Evolutionary conservation across 2,113 vertebrate genomes (phyloP), one percentile per base, ranked within the genome.

Genomic region (Pithys albifrons): DNA sequence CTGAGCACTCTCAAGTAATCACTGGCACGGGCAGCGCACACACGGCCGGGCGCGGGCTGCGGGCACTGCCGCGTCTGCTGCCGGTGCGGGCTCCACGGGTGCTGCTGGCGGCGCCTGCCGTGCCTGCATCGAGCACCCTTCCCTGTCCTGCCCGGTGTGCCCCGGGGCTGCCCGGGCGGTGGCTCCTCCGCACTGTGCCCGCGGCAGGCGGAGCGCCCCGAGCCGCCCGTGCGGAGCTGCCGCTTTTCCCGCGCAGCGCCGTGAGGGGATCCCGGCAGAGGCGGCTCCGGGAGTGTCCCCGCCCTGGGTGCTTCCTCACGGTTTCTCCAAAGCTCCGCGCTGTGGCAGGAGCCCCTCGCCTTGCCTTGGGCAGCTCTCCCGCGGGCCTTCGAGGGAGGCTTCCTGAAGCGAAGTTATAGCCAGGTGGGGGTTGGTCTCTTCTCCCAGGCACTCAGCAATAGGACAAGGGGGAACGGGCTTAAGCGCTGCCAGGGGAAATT

Each of bases 251-350:
- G 70, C 20, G 41, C 13, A 16, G 52, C 6, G 23, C 39, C 8
- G 7, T 73, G 92, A 61, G 78, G 83, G 1, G 62, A 39, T 55
- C 24, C 20, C 11, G 51, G 18, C n/a, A 14, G 28, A 6, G 62
- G 41, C n/a, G 16, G 48, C 16, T 2, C 11, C n/a, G 9, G 75
- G 45, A 29, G 39, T 19, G 41, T 41, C 41, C 41, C 41, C 41
- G 41, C 41, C 51, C 0, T 23, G 3, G 48, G 11, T 1, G 39
- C 49, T 28, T 9, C 35, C 22, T 3, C 9, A 7, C 14, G 2
- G 49, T 80, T 6, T 49, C 48, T 12, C 12, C 0, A 13, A 43
- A 43, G 41, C 41, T 43, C 14, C 41, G 13, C 41, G 41, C 46
- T 7, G 37, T 1, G 1, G 6, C 57, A 5, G 46, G 37, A 39